Evolutionary conservation across 2,888 invertebrate genomes (phyloP).

Genomic region (Dicycla oo): DNA sequence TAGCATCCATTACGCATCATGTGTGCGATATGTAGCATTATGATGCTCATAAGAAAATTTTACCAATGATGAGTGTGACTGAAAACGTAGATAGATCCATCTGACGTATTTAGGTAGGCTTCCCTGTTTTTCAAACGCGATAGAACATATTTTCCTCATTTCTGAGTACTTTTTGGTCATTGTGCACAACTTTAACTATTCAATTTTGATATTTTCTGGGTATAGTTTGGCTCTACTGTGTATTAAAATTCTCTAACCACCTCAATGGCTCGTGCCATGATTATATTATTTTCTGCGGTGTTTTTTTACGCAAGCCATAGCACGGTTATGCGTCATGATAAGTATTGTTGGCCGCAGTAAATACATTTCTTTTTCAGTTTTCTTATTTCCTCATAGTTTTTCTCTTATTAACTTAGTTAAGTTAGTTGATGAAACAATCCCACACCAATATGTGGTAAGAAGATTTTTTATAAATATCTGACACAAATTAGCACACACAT

Average conservation of each 20-base stretch:
- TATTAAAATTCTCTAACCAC: constrained; percentile 3
- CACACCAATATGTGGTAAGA: constrained; percentile 21
- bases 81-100: constrained; percentile 16
- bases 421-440: constrained; percentile 24
- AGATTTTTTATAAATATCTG: constrained; percentile 24
- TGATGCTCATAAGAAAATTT: constrained; percentile 43
- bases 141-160: background rate
- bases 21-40: constrained; percentile 24
- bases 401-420: constrained; percentile 2
- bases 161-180: background rate
- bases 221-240: background rate
- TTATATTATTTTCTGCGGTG: constrained; percentile 25
- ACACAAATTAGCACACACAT: constrained; percentile 22
- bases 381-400: constrained; percentile 14
- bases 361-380: constrained; percentile 30
- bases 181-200: background rate
- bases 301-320: constrained; percentile 26
- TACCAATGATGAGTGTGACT: constrained; percentile 13
- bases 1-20: constrained; percentile 39
- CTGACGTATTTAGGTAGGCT: constrained; percentile 7
- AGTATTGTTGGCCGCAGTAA: constrained; percentile 13
- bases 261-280: constrained; percentile 5
- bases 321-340: constrained; percentile 22
- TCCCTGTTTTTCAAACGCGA: constrained; percentile 5
- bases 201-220: background rate